phyloP scores from a whole-genome alignment of 1,140 invertebrate species.

The Drosophila eugracilis region DNA sequence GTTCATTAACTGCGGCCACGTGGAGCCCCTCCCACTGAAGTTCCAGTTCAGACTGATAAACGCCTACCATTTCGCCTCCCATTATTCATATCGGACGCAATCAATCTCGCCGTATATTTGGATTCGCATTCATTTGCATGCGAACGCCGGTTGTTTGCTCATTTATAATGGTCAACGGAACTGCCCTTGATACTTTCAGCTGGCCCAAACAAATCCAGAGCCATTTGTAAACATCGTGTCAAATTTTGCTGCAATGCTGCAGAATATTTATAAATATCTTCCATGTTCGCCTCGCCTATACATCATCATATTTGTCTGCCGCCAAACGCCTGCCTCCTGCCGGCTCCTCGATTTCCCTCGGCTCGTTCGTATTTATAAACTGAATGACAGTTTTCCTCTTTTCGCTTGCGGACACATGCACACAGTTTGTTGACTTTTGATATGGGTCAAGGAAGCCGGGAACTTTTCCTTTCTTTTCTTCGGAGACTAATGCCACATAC shows the following conservation, averaged over 20 bases:
- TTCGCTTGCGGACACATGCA: slow-evolving; percentile 32
- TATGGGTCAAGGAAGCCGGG: slow-evolving; percentile 37
- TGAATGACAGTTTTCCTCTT: slow-evolving; percentile 34
- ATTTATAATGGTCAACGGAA: slow-evolving; percentile 53
- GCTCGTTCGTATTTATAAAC: slow-evolving; percentile 43
- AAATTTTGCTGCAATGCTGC: slow-evolving; percentile 57
- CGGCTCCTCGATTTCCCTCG: not conserved
- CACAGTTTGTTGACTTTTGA: slow-evolving; percentile 56
- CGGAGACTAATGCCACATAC: slow-evolving; percentile 36
- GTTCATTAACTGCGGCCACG: slow-evolving; percentile 27
- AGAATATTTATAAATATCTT: slow-evolving; percentile 60
- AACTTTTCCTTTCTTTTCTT: slow-evolving; percentile 20
- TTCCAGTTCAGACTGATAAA: slow-evolving; percentile 9
- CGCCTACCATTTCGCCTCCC: slow-evolving; percentile 23
- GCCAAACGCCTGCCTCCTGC: not conserved
- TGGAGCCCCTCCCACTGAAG: slow-evolving; percentile 5
- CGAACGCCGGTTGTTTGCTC: slow-evolving; percentile 44
- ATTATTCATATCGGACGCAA: slow-evolving; percentile 52
- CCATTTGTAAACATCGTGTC: slow-evolving; percentile 60
- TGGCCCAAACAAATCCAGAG: slow-evolving; percentile 48
- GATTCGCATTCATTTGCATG: slow-evolving; percentile 50
- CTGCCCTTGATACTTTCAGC: slow-evolving; percentile 34
- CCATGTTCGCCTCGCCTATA: slow-evolving; percentile 31
- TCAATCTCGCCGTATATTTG: slow-evolving; percentile 48
- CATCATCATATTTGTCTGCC: slow-evolving; percentile 29